Conservation (phyloP, 2,888 invertebrate species). For the Mayetiola destructor region DNA sequence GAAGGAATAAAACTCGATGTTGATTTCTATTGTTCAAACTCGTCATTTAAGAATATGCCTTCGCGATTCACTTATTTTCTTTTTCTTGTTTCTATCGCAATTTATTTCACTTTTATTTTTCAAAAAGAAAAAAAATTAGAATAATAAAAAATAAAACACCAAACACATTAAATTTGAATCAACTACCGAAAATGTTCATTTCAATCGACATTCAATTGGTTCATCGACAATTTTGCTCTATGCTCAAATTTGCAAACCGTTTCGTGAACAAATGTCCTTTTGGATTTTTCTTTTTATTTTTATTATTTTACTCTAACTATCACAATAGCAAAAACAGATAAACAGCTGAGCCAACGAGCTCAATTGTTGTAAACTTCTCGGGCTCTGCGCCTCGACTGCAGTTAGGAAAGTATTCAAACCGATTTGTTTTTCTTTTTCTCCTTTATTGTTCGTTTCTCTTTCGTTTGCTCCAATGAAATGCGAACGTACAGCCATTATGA, state of each 20-base stretch:
- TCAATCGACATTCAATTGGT: too few species aligned
- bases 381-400: conserved; percentile 20
- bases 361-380: conserved; percentile 17
- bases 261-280: neutral
- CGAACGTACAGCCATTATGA: conserved; percentile 7
- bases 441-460: neutral
- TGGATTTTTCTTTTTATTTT: neutral
- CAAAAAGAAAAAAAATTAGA: too few species aligned
- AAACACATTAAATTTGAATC: too few species aligned
- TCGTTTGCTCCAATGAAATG: conserved; percentile 3
- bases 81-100: too few species aligned
- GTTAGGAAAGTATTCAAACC: conserved; percentile 2
- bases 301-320: conserved; percentile 8
- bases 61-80: too few species aligned
- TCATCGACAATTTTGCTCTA: too few species aligned
- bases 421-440: neutral
- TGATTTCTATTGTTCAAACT: too few species aligned
- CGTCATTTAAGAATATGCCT: too few species aligned
- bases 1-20: too few species aligned
- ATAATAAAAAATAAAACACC: too few species aligned
- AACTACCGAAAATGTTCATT: too few species aligned
- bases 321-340: conserved; percentile 16
- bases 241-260: neutral
- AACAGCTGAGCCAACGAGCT: conserved; percentile 17
- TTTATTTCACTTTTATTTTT: too few species aligned